A percentile compares a stretch with the other conserved stretches of the same genome.
Evolutionary conservation across 2,797 vertebrate genomes (phyloP).

Genomic region (Crypturellus tataupa): DNA sequence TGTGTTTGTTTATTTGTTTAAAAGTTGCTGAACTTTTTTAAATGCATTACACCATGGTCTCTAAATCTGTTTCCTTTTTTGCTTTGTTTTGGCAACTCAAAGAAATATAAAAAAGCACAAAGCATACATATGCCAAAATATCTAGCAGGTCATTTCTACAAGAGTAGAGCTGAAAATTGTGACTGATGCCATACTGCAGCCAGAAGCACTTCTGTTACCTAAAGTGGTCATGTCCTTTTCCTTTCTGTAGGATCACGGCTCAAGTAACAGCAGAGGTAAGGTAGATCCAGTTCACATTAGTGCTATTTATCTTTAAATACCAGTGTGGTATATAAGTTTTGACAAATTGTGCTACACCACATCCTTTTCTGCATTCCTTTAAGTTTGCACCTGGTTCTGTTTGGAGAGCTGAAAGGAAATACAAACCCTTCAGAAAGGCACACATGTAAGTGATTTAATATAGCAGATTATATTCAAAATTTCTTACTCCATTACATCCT

Average conservation of each 20-base stretch:
- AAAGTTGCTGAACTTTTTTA: background rate
- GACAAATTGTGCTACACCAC: background rate
- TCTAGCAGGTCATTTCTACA: background rate
- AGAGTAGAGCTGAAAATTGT: background rate
- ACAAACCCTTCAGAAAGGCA: background rate
- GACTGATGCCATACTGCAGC: background rate
- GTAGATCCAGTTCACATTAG: conserved; percentile 27
- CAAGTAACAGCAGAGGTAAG: background rate
- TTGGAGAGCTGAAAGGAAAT: background rate
- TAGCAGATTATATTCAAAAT: background rate
- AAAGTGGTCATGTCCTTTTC: conserved; percentile 18
- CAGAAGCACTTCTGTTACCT: background rate
- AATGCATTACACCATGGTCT: background rate
- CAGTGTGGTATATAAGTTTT: conserved; percentile 18
- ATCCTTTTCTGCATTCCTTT: background rate
- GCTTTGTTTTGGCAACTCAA: background rate
- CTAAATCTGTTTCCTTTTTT: background rate
- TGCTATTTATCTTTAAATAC: conserved; percentile 55
- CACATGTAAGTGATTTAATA: background rate
- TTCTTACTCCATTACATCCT: background rate
- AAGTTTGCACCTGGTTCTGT: background rate
- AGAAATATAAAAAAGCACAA: background rate
- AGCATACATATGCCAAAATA: background rate
- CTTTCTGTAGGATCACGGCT: conserved; percentile 23
- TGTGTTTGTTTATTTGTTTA: background rate